These are phyloP conservation scores for Trissonchulus sp. DNA, from an alignment of 2,888 invertebrate species.

Conservation along the genomic window DNA sequence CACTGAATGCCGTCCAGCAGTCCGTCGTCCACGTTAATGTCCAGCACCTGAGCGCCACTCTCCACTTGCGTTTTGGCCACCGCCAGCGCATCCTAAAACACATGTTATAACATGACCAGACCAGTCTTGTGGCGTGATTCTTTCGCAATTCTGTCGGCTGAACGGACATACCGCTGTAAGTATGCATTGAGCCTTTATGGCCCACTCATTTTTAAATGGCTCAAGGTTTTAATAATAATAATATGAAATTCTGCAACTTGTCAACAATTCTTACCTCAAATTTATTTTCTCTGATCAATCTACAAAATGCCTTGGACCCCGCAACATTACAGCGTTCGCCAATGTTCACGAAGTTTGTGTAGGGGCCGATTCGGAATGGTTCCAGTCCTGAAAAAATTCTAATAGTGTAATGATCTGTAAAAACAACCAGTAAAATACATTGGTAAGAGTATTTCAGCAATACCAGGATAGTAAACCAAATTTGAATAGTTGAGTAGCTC, in stretches of 20 bases:
- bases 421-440: too few relatives aligned
- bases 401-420: too few relatives aligned
- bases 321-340: constrained; percentile 62
- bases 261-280: constrained; percentile 56
- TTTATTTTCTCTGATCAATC: constrained; percentile 58
- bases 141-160: too few relatives aligned
- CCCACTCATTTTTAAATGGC: too few relatives aligned
- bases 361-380: constrained; percentile 56
- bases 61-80: constrained; percentile 60
- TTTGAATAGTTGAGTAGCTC: background rate
- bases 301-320: constrained; percentile 58
- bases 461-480: background rate
- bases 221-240: too few relatives aligned
- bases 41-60: constrained; percentile 60
- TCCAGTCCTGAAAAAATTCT: constrained; percentile 57
- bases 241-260: too few relatives aligned
- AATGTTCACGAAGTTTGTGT: constrained; percentile 61
- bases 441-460: too few relatives aligned
- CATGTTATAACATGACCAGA: constrained; percentile 50
- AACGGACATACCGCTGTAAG: too few relatives aligned
- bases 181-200: too few relatives aligned
- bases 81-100: constrained; percentile 57
- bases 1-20: constrained; percentile 59
- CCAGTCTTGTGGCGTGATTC: too few relatives aligned
- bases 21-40: constrained; percentile 62